Evolutionary conservation across 2,888 invertebrate genomes (phyloP), one percentile per base, ranked within the genome.

Genomic region (Hypsopygia costalis): DNA sequence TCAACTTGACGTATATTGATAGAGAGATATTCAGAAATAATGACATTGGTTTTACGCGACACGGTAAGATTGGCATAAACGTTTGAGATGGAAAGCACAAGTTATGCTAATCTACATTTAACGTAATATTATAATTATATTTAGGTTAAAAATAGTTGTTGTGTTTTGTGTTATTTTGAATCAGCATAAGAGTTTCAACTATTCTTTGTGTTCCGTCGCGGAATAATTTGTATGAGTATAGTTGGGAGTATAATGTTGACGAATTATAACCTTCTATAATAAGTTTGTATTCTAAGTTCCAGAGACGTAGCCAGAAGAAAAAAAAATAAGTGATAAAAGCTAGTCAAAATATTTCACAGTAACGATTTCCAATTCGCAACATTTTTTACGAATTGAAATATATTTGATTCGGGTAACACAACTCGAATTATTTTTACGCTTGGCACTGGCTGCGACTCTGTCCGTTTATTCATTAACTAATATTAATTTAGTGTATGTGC

Each of bases 401-500:
- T 36, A 29, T 20, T 36, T 29, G 12, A 20, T 29, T 29, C 29
- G 9, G 29, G 28, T 20, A n/a, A n/a, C n/a, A n/a, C n/a, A n/a
- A n/a, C n/a, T n/a, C n/a, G n/a, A n/a, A n/a, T n/a, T n/a, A n/a
- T n/a, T 36, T 20, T n/a, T 29, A 20, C 16, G 16, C 16, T 16
- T 16, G 4, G 16, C 28, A 20, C 39, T 39, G 39, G 27, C 33
- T 39, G 33, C 39, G 33, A 33, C 28, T 10, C 39, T 39, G 39
- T 33, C 74, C 58, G 78, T 80, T 81, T 68, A 59, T 82, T 82
- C 77, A 65, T 61, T 71, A 68, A 79, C 58, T 59, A 55, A 74
- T 63, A 70, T 79, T 81, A 72, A 77, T 82, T 86, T 81, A 81
- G 81, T 78, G 70, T 81, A 80, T 58, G 81, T 83, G 83, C 79